Percentiles rank a stretch among this genome's conserved stretches.
Conservation (phyloP, 2,113 vertebrate species). For the Pedetes capensis region DNA sequence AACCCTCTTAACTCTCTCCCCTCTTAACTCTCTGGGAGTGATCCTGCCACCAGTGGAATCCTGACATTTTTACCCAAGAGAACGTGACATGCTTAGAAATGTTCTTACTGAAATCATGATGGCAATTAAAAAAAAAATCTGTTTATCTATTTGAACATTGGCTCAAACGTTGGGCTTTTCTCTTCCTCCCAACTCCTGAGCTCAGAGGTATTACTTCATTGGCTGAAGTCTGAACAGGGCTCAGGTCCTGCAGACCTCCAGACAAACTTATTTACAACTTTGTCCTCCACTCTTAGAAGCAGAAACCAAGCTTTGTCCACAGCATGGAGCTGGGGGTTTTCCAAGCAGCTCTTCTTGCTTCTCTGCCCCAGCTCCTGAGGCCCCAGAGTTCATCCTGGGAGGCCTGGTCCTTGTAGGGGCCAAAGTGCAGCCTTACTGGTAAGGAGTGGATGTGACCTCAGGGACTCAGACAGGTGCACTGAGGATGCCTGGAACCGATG, state of each 20-base stretch:
- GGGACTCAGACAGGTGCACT: neutral
- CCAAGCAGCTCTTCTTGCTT: neutral
- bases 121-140: neutral
- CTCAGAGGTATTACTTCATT: neutral
- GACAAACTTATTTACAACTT: neutral
- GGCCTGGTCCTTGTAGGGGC: neutral
- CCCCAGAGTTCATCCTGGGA: neutral
- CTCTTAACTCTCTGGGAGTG: neutral
- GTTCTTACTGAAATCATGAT: constrained; percentile 3
- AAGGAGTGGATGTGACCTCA: neutral
- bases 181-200: neutral
- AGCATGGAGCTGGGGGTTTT: neutral
- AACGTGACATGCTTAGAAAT: constrained; percentile 10
- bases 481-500: neutral
- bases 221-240: neutral
- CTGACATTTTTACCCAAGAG: neutral
- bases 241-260: neutral
- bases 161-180: neutral
- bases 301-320: neutral
- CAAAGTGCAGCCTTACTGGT: neutral
- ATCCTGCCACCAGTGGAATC: neutral
- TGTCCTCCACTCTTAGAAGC: neutral
- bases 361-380: neutral
- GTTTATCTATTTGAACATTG: constrained; percentile 10
- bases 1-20: neutral